These are phyloP conservation scores for Mystacides longicornis DNA, from an alignment of 2,888 invertebrate species.

Conservation along the genomic window DNA sequence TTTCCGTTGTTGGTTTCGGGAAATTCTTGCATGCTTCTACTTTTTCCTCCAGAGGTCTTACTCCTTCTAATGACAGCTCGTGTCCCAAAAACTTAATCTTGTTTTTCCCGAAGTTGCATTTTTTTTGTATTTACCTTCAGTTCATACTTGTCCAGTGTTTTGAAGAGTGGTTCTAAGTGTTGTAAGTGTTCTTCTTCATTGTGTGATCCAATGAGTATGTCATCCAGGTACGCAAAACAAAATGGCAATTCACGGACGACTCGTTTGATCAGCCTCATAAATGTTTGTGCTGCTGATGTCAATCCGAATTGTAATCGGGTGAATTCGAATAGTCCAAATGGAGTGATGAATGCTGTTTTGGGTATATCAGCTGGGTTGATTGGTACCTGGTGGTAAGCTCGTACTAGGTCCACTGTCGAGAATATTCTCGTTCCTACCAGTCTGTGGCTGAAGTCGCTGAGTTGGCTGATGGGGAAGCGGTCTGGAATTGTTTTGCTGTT, in stretches of 20 bases:
- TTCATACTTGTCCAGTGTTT: background rate
- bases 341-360: background rate
- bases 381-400: constrained; percentile 1
- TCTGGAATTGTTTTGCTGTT: background rate
- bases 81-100: constrained; percentile 2
- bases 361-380: background rate
- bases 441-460: background rate
- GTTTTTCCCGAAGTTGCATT: background rate
- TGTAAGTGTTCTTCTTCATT: background rate
- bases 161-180: background rate
- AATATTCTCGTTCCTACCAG: background rate
- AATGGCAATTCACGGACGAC: background rate
- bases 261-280: background rate
- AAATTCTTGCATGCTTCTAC: background rate
- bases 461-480: background rate
- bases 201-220: background rate
- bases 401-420: background rate
- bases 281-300: background rate
- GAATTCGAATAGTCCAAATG: constrained; percentile 3
- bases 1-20: background rate
- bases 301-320: background rate
- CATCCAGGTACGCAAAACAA: background rate
- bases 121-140: background rate
- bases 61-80: background rate
- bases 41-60: background rate